Evolutionary conservation across 2,113 vertebrate species (phyloP).

Genomic region (Phylloscopus trochiloides): DNA sequence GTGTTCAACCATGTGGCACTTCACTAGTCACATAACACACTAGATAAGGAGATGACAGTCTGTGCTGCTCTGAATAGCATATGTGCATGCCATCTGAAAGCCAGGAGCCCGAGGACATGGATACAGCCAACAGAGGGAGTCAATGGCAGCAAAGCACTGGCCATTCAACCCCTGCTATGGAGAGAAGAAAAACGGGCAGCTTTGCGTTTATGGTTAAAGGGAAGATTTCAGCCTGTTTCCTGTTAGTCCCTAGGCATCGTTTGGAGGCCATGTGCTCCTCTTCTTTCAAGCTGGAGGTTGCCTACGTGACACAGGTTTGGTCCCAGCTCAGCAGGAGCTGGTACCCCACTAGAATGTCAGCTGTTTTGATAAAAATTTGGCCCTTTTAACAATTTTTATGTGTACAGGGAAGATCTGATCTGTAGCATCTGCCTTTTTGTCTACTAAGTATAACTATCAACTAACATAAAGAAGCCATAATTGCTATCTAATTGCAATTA

Average conservation of each 20-base stretch:
- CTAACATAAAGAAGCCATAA: background rate
- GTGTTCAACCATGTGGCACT: slow-evolving; percentile 69
- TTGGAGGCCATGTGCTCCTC: background rate
- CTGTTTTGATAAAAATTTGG: background rate
- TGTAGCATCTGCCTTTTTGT: background rate
- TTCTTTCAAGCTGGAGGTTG: background rate
- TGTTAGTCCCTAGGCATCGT: background rate
- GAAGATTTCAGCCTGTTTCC: background rate
- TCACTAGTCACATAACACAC: slow-evolving; percentile 61
- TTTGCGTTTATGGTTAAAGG: background rate
- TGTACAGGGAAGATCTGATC: background rate
- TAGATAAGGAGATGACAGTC: slow-evolving; percentile 65
- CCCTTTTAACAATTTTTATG: background rate
- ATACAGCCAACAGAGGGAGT: slow-evolving; percentile 42
- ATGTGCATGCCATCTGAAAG: slow-evolving; percentile 55
- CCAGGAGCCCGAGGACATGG: background rate
- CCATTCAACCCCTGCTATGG: background rate
- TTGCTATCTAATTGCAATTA: background rate
- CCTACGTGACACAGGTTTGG: background rate
- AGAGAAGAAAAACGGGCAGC: background rate
- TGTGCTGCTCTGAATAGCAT: slow-evolving; percentile 61
- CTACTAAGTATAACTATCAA: background rate
- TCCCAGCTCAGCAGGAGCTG: background rate
- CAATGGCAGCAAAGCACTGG: background rate
- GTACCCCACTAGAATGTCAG: background rate